Evolutionary conservation across 2,797 vertebrate species (phyloP), one percentile per base, ranked within the genome.

Genomic region (Pogoniulus pusillus): DNA sequence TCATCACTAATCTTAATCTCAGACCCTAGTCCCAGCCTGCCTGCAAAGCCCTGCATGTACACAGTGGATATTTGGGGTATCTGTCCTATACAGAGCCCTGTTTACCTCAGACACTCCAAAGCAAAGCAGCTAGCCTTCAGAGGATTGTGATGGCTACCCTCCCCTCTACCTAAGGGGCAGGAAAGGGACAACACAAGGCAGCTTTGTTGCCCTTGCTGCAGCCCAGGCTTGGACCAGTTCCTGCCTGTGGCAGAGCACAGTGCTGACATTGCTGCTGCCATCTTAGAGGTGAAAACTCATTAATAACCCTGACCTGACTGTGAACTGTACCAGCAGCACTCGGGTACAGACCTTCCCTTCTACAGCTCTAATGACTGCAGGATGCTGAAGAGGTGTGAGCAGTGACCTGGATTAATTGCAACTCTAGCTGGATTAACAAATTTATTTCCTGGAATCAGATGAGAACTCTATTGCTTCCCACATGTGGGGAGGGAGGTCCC

Each of bases 331-430:
- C 90, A 93, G 93, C 94, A 81, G 79, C 1, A 9, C 88, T 85
- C 89, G 0, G 4, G 72, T 64, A 91, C 58, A 93, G 82, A 68
- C 82, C 86, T 94, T 89, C 88, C 76, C 57, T 85, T 93, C 84
- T 55, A 64, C 60, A 79, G 93, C 84, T 76, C 82, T 93, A 79
- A 91, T 70, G 86, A 75, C 60, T 26, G 54, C 90, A 85, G 76
- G 87, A 93, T 87, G 88, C 91, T 90, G 89, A 89, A 76, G 77
- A 78, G 86, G 95, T 93, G 93, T 79, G 82, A 93, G 91, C 94
- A 76, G 49, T 87, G 90, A 95, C 91, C 94, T 94, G 94, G 73
- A 96, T 95, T 96, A 96, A 94, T 35, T 89, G 94, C 68, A 83
- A 65, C 74, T 85, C 57, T 51, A 69, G 86, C 90, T 96, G 89